Percentiles rank a stretch among this genome's conserved stretches.
Evolutionary conservation across 2,888 invertebrate species (phyloP).

Genomic region (Chloromyia formosa): DNA sequence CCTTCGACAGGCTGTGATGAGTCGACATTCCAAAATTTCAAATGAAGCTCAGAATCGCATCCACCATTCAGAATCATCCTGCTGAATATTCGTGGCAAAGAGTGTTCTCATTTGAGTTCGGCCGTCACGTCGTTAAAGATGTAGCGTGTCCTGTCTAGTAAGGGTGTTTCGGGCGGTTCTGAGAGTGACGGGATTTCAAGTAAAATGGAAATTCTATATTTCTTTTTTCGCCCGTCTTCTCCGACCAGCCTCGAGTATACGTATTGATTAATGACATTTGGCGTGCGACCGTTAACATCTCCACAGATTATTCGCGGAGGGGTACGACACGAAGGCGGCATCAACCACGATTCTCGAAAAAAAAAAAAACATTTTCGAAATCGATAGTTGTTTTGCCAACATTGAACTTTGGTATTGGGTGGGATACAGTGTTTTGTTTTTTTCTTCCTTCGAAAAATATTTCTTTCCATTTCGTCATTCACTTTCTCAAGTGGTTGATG

Average conservation of each 20-base stretch:
- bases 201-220: constrained; percentile 42
- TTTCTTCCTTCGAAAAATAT: neutral
- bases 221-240: constrained; percentile 6
- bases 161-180: neutral
- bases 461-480: constrained; percentile 15
- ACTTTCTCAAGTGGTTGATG: constrained; percentile 15
- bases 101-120: too few relatives aligned
- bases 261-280: constrained; percentile 50
- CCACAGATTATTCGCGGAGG: constrained; percentile 7
- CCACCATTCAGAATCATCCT: constrained; percentile 37
- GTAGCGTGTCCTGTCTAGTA: constrained; percentile 3
- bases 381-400: constrained; percentile 17
- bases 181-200: constrained; percentile 44
- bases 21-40: too few relatives aligned
- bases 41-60: too few relatives aligned
- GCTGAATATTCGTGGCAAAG: neutral
- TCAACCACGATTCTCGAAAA: too few relatives aligned
- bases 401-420: neutral
- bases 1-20: too few relatives aligned
- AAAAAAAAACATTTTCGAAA: constrained; percentile 29
- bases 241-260: constrained; percentile 35
- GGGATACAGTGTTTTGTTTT: neutral
- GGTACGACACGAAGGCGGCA: neutral
- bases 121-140: neutral
- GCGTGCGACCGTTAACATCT: constrained; percentile 45